Conservation (phyloP, 2,113 vertebrate species). For the Myrmecophaga tridactyla region DNA sequence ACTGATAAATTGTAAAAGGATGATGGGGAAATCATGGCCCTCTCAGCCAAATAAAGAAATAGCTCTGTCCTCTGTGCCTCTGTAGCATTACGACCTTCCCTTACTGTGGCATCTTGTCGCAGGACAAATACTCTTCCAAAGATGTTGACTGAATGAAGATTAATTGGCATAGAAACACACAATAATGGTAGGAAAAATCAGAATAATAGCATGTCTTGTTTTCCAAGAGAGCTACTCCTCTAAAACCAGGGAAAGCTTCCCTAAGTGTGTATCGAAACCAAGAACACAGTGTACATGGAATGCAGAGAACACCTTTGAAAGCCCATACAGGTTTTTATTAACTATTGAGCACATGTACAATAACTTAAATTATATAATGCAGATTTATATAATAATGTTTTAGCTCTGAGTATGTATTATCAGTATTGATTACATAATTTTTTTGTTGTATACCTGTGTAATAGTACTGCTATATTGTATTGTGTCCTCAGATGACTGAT, state of each 20-base stretch:
- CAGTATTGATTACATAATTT: not conserved
- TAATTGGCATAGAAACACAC: not conserved
- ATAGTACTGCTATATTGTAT: not conserved
- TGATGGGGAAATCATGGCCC: not conserved
- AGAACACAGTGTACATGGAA: not conserved
- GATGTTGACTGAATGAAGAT: not conserved
- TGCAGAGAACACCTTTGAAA: not conserved
- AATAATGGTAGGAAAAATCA: not conserved
- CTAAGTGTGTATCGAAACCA: not conserved
- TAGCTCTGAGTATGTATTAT: not conserved
- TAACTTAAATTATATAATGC: not conserved
- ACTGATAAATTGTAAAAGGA: not conserved
- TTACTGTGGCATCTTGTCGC: not conserved
- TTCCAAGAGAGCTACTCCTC: not conserved
- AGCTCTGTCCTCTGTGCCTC: not conserved
- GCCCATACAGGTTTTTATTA: not conserved
- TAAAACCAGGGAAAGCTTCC: not conserved
- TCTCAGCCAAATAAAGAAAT: not conserved
- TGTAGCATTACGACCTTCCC: not conserved
- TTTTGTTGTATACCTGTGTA: not conserved
- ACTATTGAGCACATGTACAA: not conserved
- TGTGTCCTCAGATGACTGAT: not conserved
- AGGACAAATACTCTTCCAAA: not conserved
- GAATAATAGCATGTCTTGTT: not conserved
- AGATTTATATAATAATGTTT: not conserved